phyloP scores from a whole-genome alignment of 64 coral and sea anemone species.

The Dendronephthya gigantea region DNA sequence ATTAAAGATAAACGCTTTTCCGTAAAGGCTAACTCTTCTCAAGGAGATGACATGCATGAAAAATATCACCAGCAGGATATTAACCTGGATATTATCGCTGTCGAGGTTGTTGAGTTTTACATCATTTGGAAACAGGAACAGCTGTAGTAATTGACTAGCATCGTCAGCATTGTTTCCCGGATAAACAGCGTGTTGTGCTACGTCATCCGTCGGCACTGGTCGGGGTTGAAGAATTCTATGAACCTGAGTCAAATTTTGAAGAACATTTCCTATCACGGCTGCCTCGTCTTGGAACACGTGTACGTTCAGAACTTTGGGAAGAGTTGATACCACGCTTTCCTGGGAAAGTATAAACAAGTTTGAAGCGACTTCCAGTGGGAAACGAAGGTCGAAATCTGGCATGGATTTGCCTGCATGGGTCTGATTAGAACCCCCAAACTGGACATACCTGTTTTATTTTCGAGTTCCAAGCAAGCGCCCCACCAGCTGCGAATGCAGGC shows the following conservation, averaged over 20 bases:
- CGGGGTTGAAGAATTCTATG: neutral
- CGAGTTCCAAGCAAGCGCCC: constrained; percentile 75
- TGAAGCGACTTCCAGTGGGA: neutral
- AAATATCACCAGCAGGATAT: too few relatives aligned
- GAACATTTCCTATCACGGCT: constrained; percentile 52
- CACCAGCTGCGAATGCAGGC: constrained; percentile 62
- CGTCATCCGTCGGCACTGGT: constrained; percentile 17
- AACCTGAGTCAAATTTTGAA: constrained; percentile 51
- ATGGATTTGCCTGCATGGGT: too few relatives aligned
- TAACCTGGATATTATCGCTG: neutral
- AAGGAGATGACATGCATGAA: too few relatives aligned
- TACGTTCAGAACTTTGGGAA: constrained; percentile 53
- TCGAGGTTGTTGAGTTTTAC: neutral
- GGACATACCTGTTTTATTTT: constrained; percentile 47
- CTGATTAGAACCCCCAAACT: too few relatives aligned
- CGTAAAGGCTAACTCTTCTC: neutral
- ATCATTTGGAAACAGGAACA: neutral
- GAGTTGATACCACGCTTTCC: constrained; percentile 32
- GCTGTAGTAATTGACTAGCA: neutral
- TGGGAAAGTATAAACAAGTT: constrained; percentile 19
- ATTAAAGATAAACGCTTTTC: neutral
- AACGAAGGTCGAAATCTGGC: neutral
- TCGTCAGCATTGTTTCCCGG: neutral
- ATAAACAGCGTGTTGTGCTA: neutral
- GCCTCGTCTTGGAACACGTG: constrained; percentile 69